A percentile compares a stretch with the other conserved stretches of the same genome.
These are phyloP conservation scores for Scrobipalpa atriplicella DNA, from an alignment of 2,888 invertebrate species.

Conservation along the genomic window DNA sequence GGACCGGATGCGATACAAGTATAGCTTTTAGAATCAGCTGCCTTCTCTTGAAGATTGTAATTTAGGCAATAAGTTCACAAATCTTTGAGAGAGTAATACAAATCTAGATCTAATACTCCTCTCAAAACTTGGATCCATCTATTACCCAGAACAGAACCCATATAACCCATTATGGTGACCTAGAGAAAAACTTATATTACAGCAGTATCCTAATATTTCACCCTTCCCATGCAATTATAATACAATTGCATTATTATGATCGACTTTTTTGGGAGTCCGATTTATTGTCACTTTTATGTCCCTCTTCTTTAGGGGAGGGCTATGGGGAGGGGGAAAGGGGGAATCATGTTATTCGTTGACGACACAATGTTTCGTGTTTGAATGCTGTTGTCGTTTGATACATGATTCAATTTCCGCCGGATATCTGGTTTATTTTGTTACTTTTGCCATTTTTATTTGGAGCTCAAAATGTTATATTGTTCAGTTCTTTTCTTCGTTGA, in stretches of 20 bases:
- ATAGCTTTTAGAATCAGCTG: too few relatives aligned
- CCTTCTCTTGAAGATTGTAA: too few relatives aligned
- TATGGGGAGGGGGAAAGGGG: too few relatives aligned
- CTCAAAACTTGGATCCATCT: too few relatives aligned
- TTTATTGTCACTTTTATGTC: neutral
- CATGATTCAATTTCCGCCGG: neutral
- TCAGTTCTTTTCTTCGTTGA: neutral
- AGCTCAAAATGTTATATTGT: neutral
- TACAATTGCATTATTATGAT: neutral
- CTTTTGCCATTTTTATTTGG: neutral
- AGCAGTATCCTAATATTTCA: neutral
- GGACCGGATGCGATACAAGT: too few relatives aligned
- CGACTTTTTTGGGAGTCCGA: neutral
- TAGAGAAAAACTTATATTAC: too few relatives aligned
- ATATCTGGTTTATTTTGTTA: neutral
- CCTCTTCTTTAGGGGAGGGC: neutral
- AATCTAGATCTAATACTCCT: too few relatives aligned
- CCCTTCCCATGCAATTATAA: neutral
- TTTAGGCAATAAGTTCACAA: too few relatives aligned
- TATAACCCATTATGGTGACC: too few relatives aligned
- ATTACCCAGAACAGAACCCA: too few relatives aligned
- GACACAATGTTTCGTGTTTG: neutral
- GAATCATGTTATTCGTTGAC: too few relatives aligned
- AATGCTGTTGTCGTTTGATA: neutral
- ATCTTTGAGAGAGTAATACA: too few relatives aligned